A percentile compares a stretch with the other conserved stretches of the same genome.
phyloP scores from a whole-genome alignment of 1,140 invertebrate genomes.

The Drosophila azteca region DNA sequence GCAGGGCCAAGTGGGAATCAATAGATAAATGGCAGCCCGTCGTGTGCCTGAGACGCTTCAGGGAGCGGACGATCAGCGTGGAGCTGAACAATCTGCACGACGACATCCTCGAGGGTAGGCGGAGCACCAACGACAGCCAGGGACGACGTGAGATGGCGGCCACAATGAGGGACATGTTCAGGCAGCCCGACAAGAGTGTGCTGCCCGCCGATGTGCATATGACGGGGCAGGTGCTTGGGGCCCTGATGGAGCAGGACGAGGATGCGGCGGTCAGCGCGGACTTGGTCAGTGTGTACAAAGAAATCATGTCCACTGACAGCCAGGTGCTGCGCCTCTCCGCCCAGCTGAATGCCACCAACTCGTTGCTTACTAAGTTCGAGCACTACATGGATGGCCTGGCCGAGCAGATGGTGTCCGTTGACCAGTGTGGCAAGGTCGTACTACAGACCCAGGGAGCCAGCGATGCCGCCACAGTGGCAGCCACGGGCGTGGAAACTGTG shows the following conservation, averaged over 20 bases:
- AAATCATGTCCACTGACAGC: slow-evolving; percentile 67
- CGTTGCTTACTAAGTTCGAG: slow-evolving; percentile 62
- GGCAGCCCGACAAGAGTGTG: slow-evolving; percentile 34
- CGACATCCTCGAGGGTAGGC: slow-evolving; percentile 55
- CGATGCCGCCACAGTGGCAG: slow-evolving; percentile 6
- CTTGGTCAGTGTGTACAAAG: slow-evolving; percentile 66
- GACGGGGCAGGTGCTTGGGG: slow-evolving; percentile 56
- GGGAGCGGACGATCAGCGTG: slow-evolving; percentile 56
- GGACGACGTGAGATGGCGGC: slow-evolving; percentile 41
- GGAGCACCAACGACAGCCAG: slow-evolving; percentile 33
- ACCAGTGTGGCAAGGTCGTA: slow-evolving; percentile 38
- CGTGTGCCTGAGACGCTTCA: slow-evolving; percentile 52
- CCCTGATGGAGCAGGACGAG: slow-evolving; percentile 48
- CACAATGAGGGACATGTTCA: slow-evolving; percentile 51
- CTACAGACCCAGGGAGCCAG: slow-evolving; percentile 16
- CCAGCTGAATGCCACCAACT: slow-evolving; percentile 69
- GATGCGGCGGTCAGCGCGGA: slow-evolving; percentile 55
- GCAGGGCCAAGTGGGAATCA: slow-evolving; percentile 56
- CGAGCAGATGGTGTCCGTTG: slow-evolving; percentile 47
- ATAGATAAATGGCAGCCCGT: slow-evolving; percentile 38
- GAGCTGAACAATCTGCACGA: slow-evolving; percentile 64
- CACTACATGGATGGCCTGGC: slow-evolving; percentile 70
- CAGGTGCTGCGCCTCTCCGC: slow-evolving; percentile 61
- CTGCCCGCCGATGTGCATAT: slow-evolving; percentile 72
- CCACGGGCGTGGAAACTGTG: slow-evolving; percentile 48